phyloP scores from a whole-genome alignment of 37 sponge, comb jelly and placozoan species.

The Beroe ovata region DNA sequence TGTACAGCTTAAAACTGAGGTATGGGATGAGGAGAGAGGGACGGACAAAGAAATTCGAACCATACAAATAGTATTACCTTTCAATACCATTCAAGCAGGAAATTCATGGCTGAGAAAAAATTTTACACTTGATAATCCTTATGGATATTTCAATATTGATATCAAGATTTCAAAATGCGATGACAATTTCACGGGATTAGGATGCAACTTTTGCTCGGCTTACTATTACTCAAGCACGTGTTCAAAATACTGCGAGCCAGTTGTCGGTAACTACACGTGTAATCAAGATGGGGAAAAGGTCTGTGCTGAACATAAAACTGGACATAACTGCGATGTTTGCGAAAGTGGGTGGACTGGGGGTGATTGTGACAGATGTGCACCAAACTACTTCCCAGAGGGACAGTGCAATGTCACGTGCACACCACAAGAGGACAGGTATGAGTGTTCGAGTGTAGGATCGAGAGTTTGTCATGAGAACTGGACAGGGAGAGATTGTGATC shows the following conservation, averaged over 20 bases:
- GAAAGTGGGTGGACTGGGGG: neutral
- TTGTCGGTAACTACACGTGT: slow-evolving; percentile 13
- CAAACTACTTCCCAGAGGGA: slow-evolving; percentile 25
- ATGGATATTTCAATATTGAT: neutral
- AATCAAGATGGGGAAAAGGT: neutral
- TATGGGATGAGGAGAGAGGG: neutral
- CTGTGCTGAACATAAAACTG: slow-evolving; percentile 8
- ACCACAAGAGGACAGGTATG: neutral
- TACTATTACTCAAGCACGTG: neutral
- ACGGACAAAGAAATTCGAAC: neutral
- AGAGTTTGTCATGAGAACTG: neutral
- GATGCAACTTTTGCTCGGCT: slow-evolving; percentile 14
- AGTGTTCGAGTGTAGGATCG: neutral
- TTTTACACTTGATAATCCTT: neutral
- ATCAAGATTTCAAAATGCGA: neutral
- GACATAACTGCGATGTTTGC: slow-evolving; percentile 31
- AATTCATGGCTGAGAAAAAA: neutral
- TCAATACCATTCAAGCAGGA: neutral
- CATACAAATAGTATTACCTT: neutral
- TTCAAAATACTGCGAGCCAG: neutral
- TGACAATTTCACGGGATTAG: neutral
- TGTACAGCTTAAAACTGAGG: neutral
- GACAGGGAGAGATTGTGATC: slow-evolving; percentile 16
- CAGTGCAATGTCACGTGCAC: neutral
- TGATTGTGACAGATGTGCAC: slow-evolving; percentile 15